These are phyloP conservation scores for Trachurus trachurus DNA, from an alignment of 2,797 vertebrate genomes.

Conservation along the genomic window DNA sequence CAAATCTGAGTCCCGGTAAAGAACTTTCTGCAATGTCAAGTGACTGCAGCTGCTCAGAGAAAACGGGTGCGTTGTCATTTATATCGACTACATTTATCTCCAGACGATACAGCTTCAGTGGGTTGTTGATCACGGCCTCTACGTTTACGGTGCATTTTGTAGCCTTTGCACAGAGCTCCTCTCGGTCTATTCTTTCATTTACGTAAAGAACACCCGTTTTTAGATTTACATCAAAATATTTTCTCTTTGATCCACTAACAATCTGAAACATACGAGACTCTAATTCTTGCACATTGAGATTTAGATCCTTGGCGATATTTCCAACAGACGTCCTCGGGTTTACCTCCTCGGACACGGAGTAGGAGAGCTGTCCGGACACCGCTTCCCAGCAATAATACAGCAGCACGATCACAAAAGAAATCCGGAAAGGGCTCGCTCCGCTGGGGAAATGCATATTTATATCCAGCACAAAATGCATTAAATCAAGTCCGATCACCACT, in stretches of 20 bases:
- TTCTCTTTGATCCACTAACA: too few relatives aligned
- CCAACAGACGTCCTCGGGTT: too few relatives aligned
- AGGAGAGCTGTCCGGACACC: slow-evolving; percentile 68
- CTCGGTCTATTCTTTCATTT: slow-evolving; percentile 79
- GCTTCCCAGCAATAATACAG: too few relatives aligned
- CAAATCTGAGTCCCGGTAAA: slow-evolving; percentile 73
- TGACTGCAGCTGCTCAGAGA: too few relatives aligned
- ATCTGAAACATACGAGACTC: too few relatives aligned
- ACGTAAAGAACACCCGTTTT: slow-evolving; percentile 77
- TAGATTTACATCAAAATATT: too few relatives aligned
- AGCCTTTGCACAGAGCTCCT: slow-evolving; percentile 74
- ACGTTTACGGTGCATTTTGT: slow-evolving; percentile 70
- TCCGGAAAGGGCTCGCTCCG: slow-evolving; percentile 7
- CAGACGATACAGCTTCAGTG: slow-evolving; percentile 64
- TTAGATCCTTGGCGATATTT: slow-evolving; percentile 58
- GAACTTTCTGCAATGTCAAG: too few relatives aligned
- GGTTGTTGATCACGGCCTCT: slow-evolving; percentile 75
- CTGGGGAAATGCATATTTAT: not conserved
- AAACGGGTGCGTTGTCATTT: too few relatives aligned
- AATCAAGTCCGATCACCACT: not conserved
- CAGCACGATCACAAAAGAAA: not conserved
- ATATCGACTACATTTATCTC: too few relatives aligned
- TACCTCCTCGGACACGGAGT: too few relatives aligned
- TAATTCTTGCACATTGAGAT: slow-evolving; percentile 49
- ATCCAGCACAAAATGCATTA: slow-evolving; percentile 29